Conservation (phyloP, 2,113 vertebrate genomes). For the Salvator merianae region DNA sequence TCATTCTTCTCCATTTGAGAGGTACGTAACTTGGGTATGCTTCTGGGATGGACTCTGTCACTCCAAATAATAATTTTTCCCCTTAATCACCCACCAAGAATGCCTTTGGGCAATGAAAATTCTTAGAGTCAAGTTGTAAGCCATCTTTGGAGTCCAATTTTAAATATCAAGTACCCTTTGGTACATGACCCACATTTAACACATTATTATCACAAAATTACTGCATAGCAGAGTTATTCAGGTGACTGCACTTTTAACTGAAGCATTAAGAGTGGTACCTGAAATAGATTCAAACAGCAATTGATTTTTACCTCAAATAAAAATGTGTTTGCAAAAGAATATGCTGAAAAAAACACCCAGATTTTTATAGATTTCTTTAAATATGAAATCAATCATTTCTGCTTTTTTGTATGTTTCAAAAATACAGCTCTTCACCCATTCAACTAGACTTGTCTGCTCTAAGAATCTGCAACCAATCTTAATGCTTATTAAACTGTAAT, state of each 20-base stretch:
- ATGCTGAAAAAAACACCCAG: conserved; percentile 8
- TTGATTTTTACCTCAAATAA: conserved; percentile 1
- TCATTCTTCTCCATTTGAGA: neutral
- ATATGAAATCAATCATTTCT: conserved; percentile 3
- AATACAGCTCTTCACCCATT: neutral
- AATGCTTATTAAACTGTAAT: neutral
- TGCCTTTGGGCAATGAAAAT: conserved; percentile 2
- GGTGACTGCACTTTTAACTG: conserved; percentile 27
- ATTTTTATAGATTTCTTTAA: conserved; percentile 7
- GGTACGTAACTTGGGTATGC: conserved; percentile 23
- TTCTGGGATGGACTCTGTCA: conserved; percentile 13
- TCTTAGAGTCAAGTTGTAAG: conserved; percentile 33
- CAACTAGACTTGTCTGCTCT: neutral
- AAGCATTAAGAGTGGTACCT: conserved; percentile 11
- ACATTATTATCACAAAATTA: conserved; percentile 7
- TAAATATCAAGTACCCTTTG: conserved; percentile 21
- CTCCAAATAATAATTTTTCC: conserved; percentile 24
- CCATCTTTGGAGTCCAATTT: conserved; percentile 30
- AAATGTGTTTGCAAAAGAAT: neutral
- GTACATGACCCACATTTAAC: conserved; percentile 25
- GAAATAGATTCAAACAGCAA: conserved; percentile 23
- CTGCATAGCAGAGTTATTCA: conserved; percentile 27
- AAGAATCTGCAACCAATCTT: neutral
- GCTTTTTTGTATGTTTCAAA: neutral
- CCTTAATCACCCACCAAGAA: conserved; percentile 24